Conservation (phyloP, 2,797 vertebrate genomes). For the Amblyraja radiata region DNA sequence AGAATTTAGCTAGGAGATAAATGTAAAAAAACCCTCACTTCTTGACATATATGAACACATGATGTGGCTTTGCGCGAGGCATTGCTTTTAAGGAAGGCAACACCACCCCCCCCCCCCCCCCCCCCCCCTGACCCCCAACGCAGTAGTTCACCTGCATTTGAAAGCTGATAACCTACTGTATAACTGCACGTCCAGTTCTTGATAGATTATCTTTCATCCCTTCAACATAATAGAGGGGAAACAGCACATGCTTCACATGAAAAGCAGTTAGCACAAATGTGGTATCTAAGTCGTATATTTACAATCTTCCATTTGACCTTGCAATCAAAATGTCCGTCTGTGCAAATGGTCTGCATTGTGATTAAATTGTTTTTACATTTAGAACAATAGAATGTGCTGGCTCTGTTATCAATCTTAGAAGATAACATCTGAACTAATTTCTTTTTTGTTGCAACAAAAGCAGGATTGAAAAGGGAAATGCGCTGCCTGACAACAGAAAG, state of each 20-base stretch:
- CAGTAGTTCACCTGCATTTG: not conserved
- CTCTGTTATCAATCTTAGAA: not conserved
- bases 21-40: too few species aligned
- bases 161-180: not conserved
- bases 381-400: not conserved
- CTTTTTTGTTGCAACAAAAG: not conserved
- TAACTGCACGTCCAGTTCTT: not conserved
- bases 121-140: not conserved
- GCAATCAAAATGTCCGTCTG: conserved; percentile 17
- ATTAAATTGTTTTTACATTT: not conserved
- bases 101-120: too few species aligned
- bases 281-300: not conserved
- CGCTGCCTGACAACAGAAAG: not conserved
- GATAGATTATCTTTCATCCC: not conserved
- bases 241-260: not conserved
- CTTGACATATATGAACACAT: too few species aligned
- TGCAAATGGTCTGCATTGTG: not conserved
- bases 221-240: not conserved
- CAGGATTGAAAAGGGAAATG: not conserved
- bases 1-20: too few species aligned
- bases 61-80: too few species aligned
- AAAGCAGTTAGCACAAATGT: conserved; percentile 8
- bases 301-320: not conserved
- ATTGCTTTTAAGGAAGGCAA: not conserved
- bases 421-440: conserved; percentile 23